Percentiles rank a stretch among this genome's conserved stretches.
These are phyloP conservation scores for Meda fulgida DNA, from an alignment of 2,797 vertebrate genomes.

Conservation along the genomic window DNA sequence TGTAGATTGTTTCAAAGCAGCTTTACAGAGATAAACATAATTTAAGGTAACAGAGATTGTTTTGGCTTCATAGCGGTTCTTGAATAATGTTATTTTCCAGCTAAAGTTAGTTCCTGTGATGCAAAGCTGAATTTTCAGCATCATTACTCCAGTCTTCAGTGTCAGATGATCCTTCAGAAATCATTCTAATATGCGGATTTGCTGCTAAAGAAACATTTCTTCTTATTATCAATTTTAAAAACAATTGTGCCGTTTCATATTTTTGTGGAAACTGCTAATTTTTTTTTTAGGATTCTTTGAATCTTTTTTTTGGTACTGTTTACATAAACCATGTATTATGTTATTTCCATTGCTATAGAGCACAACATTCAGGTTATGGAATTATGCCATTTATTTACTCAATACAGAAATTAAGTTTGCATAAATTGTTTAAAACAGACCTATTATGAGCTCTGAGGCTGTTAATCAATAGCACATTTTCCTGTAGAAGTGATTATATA, in stretches of 20 bases:
- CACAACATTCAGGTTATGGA: neutral
- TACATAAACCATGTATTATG: neutral
- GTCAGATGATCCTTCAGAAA: neutral
- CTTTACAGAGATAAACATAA: too few species aligned
- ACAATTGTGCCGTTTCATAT: neutral
- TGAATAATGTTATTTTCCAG: too few species aligned
- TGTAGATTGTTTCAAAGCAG: too few species aligned
- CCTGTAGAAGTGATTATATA: neutral
- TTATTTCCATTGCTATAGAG: neutral
- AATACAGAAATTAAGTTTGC: neutral
- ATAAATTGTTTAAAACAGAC: neutral
- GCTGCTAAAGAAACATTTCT: neutral
- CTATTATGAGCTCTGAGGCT: neutral
- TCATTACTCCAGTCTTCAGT: neutral
- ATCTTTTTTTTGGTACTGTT: neutral
- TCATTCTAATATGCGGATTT: neutral
- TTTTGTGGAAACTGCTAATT: neutral
- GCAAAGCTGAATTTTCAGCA: neutral
- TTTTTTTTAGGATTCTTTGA: neutral
- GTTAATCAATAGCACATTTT: too few species aligned
- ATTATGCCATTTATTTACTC: neutral
- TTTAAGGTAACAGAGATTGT: too few species aligned
- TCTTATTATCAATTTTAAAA: neutral
- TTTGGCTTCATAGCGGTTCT: too few species aligned
- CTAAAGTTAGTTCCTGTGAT: too few species aligned